A percentile compares a stretch with the other conserved stretches of the same genome.
These are phyloP conservation scores for Oeneis ivallda DNA, from an alignment of 2,888 invertebrate genomes.

Conservation along the genomic window DNA sequence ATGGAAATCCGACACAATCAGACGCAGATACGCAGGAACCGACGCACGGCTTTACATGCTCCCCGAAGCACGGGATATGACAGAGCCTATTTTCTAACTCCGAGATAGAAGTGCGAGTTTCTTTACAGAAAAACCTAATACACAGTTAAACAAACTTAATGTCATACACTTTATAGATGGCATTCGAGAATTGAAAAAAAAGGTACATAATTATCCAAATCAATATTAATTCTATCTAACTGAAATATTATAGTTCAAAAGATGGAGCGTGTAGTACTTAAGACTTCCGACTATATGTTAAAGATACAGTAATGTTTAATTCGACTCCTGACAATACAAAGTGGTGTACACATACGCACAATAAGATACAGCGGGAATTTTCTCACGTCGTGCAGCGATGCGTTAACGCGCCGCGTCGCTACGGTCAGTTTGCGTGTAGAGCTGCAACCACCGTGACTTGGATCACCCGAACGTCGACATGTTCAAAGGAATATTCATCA, in stretches of 20 bases:
- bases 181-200: no score
- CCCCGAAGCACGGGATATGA: no score
- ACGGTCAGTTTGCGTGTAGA: slow-evolving; percentile 68
- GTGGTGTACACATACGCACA: slow-evolving; percentile 65
- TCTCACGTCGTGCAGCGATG: slow-evolving; percentile 73
- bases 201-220: neutral
- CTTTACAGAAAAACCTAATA: no score
- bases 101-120: no score
- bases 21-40: no score
- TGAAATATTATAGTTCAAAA: slow-evolving; percentile 8
- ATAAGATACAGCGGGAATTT: slow-evolving; percentile 63
- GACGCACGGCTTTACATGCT: no score
- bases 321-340: slow-evolving; percentile 54
- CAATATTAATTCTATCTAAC: neutral
- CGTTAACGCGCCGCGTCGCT: slow-evolving; percentile 62
- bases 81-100: no score
- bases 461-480: slow-evolving; percentile 52
- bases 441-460: slow-evolving; percentile 55
- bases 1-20: no score
- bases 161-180: no score
- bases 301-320: slow-evolving; percentile 34
- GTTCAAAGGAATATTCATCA: slow-evolving; percentile 17
- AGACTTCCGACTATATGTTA: slow-evolving; percentile 29
- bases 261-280: slow-evolving; percentile 20
- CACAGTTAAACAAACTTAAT: no score